Evolutionary conservation across 1,140 invertebrate species (phyloP).

Genomic region (Philopotamus ludificatus): DNA sequence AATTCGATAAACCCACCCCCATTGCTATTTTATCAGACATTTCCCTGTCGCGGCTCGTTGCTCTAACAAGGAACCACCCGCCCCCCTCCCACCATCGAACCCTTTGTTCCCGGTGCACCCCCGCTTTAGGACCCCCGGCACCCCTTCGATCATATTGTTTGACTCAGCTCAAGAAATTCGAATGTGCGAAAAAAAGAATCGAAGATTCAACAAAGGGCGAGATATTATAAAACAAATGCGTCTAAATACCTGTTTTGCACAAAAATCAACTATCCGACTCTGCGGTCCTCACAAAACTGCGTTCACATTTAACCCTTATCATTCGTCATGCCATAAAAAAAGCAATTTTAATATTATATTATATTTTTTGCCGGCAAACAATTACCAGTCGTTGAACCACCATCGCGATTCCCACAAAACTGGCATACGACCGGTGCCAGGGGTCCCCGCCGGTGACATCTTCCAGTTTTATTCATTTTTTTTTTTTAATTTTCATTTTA

Average conservation of each 20-base stretch:
- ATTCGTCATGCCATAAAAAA: neutral
- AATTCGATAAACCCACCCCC: constrained; percentile 30
- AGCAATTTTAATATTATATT: neutral
- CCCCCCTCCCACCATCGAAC: neutral
- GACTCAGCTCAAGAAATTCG: neutral
- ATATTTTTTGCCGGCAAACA: neutral
- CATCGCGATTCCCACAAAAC: constrained; percentile 19
- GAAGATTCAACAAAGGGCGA: neutral
- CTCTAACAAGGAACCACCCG: constrained; percentile 24
- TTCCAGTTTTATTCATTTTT: too few species aligned
- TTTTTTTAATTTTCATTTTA: too few species aligned
- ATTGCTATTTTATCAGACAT: constrained; percentile 20
- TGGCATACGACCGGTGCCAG: neutral
- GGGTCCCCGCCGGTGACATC: neutral
- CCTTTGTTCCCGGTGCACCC: constrained; percentile 1
- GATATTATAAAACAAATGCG: neutral
- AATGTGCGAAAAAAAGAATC: neutral
- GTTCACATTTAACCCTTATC: too few species aligned
- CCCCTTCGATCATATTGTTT: constrained; percentile 5
- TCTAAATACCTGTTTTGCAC: neutral
- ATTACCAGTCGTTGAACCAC: neutral
- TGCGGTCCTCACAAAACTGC: too few species aligned
- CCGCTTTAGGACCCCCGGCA: neutral
- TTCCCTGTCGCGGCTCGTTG: constrained; percentile 25
- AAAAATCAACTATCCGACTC: too few species aligned